Conservation (phyloP, 2,888 invertebrate species). For the Flexamia atlantica region DNA sequence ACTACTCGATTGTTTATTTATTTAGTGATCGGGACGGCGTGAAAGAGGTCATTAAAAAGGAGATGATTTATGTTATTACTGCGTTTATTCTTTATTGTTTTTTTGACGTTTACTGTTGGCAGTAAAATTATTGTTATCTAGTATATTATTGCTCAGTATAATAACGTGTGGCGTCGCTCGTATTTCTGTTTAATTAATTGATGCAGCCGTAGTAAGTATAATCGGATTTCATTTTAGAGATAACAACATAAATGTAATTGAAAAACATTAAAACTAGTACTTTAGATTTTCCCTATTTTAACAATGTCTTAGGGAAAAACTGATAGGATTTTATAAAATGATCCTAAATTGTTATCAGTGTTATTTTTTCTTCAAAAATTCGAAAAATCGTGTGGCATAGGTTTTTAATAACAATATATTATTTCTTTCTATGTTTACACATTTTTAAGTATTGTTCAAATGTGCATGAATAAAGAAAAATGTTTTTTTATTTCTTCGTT, state of each 20-base stretch:
- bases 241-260: not conserved
- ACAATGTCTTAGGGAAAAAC: no score
- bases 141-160: not conserved
- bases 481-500: no score
- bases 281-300: no score
- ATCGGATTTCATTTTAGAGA: not conserved
- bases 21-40: not conserved
- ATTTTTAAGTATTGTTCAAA: no score
- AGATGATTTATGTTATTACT: constrained; percentile 11
- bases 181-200: not conserved
- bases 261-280: no score
- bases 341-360: no score
- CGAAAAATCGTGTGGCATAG: no score
- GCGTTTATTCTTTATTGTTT: constrained; percentile 2
- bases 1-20: constrained; percentile 23
- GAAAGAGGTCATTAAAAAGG: not conserved
- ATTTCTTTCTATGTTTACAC: no score
- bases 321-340: no score
- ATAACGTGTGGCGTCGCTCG: not conserved
- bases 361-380: no score
- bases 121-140: constrained; percentile 1
- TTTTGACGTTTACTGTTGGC: not conserved
- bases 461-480: no score
- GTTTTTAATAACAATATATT: no score
- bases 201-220: not conserved